Evolutionary conservation across 2,113 vertebrate species (phyloP), one percentile per base, ranked within the genome.

Genomic region (Eulemur macaco): DNA sequence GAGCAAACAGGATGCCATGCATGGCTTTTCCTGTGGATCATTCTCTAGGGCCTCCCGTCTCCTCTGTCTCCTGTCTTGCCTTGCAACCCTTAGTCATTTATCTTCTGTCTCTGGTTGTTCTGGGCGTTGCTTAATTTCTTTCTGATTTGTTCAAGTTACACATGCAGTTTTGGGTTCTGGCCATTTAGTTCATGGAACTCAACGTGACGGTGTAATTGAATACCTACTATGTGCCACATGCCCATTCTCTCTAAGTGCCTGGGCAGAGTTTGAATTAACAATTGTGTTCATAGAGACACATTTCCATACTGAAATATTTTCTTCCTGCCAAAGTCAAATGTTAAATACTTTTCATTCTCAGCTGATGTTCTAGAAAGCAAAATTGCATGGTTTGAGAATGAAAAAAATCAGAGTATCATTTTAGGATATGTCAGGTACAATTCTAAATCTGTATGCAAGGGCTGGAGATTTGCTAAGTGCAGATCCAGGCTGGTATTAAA

Each of bases 361-460:
- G 91, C 64, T 93, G 94, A 97, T 96, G 83, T 84, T 96, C 96
- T 94, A 84, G 97, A 98, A 95, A 96, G 97, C 74, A 91, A 97
- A 97, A 97, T 96, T 97, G 93, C 86, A 96, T 77, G 95, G 96
- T 95, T 91, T 60, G 95, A 97, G 91, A 97, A 91, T 95, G 86
- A 97, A 97, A 96, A 97, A 97, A 97, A 97, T 96, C 95, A 96
- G 95, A 96, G 96, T 94, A 97, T 97, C 89, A 47, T 95, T 97
- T 97, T 96, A 96, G 95, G 86, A 96, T 96, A 76, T 91, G 95
- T 97, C 97, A 96, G 96, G 83, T 95, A 95, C 81, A 93, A 96
- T 97, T 97, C 88, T 94, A 94, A 96, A 93, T 94, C 69, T 83
- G 82, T 95, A 86, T 86, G 93, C 86, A 96, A 87, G 52, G 80